phyloP scores from a whole-genome alignment of 2,113 vertebrate species.

The Rhinoptilus africanus region DNA sequence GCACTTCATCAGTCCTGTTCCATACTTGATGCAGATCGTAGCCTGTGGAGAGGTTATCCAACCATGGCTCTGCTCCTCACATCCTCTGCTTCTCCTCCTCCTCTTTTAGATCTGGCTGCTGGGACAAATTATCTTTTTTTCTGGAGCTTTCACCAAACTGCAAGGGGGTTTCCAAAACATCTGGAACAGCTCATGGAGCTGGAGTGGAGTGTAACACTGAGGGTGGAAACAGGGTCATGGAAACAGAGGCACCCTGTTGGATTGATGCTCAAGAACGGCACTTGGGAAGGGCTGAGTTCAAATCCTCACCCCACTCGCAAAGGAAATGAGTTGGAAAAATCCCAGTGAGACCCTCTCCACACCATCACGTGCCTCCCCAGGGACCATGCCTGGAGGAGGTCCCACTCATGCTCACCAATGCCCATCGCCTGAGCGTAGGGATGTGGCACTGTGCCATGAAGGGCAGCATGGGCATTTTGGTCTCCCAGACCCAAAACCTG shows the following conservation, averaged over 20 bases:
- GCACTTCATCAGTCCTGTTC: not conserved
- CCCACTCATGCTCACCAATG: not conserved
- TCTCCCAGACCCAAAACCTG: not conserved
- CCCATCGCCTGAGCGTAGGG: not conserved
- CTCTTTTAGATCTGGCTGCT: not conserved
- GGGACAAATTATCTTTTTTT: not conserved
- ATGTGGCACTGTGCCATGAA: not conserved
- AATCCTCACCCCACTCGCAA: not conserved
- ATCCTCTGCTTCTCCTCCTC: slow-evolving; percentile 7
- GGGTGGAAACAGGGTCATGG: slow-evolving; percentile 53
- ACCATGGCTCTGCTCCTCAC: not conserved
- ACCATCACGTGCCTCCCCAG: rapidly evolving
- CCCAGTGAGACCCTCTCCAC: not conserved
- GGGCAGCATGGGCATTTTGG: not conserved
- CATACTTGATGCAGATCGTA: not conserved
- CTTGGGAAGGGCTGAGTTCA: slow-evolving; percentile 10
- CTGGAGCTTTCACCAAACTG: slow-evolving; percentile 18
- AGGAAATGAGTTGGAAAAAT: not conserved
- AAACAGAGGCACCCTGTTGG: slow-evolving; percentile 33
- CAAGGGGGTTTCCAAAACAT: slow-evolving; percentile 56
- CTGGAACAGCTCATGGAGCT: slow-evolving; percentile 65
- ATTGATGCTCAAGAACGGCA: not conserved
- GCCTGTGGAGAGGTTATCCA: not conserved
- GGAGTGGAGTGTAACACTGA: slow-evolving; percentile 2
- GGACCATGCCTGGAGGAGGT: not conserved